Conservation (phyloP, 1,140 invertebrate genomes). For the Drosophila tani region DNA sequence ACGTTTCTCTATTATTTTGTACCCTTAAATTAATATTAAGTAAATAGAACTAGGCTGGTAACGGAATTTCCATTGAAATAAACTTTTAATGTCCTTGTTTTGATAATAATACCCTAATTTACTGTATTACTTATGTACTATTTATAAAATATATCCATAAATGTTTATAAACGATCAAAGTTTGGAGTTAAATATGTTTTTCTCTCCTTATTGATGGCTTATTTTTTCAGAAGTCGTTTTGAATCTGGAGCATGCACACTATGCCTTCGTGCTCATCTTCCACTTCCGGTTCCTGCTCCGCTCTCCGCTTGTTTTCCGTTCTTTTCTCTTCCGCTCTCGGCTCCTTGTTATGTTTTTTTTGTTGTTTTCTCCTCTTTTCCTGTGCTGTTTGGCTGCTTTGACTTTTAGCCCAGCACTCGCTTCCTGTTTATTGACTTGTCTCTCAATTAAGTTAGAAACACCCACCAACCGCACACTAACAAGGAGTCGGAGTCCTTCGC, state of each 20-base stretch:
- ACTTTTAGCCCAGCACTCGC: conserved; percentile 71
- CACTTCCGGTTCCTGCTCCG: conserved; percentile 5
- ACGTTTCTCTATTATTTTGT: no score
- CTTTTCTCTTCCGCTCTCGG: conserved; percentile 15
- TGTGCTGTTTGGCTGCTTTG: conserved; percentile 49
- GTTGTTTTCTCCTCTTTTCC: conserved; percentile 4
- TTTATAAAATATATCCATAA: neutral
- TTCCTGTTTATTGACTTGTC: conserved; percentile 84
- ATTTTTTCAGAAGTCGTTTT: neutral
- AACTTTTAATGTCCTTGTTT: neutral
- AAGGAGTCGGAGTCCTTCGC: conserved; percentile 5
- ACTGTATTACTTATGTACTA: neutral
- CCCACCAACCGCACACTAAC: conserved; percentile 61
- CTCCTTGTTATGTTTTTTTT: conserved; percentile 13
- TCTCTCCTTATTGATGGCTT: neutral
- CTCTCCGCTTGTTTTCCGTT: conserved; percentile 8
- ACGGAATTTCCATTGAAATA: neutral
- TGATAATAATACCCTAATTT: neutral
- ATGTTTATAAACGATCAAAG: neutral
- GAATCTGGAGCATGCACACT: neutral
- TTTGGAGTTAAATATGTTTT: neutral
- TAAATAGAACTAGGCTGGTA: no score
- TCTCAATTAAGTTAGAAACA: conserved; percentile 81
- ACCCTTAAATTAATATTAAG: no score
- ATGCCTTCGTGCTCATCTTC: neutral